phyloP scores from a whole-genome alignment of 2,888 invertebrate genomes.

The Nowickia ferox region DNA sequence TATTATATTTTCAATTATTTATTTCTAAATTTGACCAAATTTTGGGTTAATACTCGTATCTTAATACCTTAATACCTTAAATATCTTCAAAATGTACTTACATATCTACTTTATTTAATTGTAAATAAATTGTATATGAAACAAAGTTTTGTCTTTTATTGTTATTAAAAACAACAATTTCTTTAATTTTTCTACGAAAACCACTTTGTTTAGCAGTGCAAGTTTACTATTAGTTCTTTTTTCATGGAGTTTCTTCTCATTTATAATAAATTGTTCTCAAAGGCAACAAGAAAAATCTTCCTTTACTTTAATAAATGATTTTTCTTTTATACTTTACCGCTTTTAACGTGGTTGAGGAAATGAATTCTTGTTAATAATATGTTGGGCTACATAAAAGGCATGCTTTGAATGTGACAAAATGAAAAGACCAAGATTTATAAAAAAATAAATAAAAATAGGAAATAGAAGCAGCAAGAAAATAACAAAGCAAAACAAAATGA shows the following conservation, averaged over 20 bases:
- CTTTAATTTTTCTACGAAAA: slow-evolving; percentile 30
- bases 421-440: neutral
- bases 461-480: slow-evolving; percentile 2
- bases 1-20: too few relatives aligned
- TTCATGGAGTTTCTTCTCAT: slow-evolving; percentile 2
- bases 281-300: slow-evolving; percentile 5
- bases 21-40: too few relatives aligned
- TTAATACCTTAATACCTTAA: too few relatives aligned
- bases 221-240: slow-evolving; percentile 8
- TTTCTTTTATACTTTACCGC: slow-evolving; percentile 12
- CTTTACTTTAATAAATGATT: slow-evolving; percentile 29
- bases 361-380: slow-evolving; percentile 34
- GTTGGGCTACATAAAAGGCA: slow-evolving; percentile 5
- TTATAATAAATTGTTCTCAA: neutral
- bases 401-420: slow-evolving; percentile 29
- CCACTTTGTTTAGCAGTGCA: neutral
- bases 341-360: slow-evolving; percentile 39
- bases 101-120: too few relatives aligned
- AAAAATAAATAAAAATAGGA: slow-evolving; percentile 14
- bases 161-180: too few relatives aligned
- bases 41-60: too few relatives aligned
- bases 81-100: too few relatives aligned
- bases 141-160: too few relatives aligned
- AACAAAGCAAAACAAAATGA: slow-evolving; percentile 45
- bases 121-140: too few relatives aligned